phyloP scores from a whole-genome alignment of 1,140 invertebrate genomes.

The Cydia splendana region DNA sequence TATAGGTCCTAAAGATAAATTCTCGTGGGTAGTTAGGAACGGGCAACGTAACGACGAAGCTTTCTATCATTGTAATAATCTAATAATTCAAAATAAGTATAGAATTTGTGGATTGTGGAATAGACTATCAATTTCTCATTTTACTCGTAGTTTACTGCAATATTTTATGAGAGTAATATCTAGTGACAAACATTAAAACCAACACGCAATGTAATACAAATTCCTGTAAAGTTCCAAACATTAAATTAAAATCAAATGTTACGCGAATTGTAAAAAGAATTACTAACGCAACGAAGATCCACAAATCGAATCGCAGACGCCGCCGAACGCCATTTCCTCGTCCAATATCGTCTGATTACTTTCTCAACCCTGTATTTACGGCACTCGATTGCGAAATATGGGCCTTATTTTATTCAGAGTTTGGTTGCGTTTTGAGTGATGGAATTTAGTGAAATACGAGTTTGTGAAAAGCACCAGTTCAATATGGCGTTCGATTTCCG shows the following conservation, averaged over 20 bases:
- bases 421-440: not conserved
- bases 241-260: not conserved
- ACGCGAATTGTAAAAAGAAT: slow-evolving; percentile 30
- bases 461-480: not conserved
- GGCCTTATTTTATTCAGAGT: not conserved
- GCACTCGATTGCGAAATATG: slow-evolving; percentile 34
- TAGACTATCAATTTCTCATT: no score
- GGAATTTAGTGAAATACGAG: not conserved
- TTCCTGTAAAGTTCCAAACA: no score
- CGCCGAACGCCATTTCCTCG: slow-evolving; percentile 67
- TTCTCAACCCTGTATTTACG: slow-evolving; percentile 27
- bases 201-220: no score
- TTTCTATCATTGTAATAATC: no score
- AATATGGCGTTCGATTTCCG: slow-evolving; percentile 68
- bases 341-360: slow-evolving; percentile 54
- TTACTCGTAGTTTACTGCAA: no score
- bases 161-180: no score
- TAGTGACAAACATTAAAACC: no score
- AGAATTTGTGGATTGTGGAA: no score
- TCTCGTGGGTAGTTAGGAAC: no score
- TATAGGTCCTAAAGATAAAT: not conserved
- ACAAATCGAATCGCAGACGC: slow-evolving; percentile 37
- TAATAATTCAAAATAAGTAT: no score
- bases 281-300: slow-evolving; percentile 28
- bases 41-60: no score